phyloP scores from a whole-genome alignment of 2,797 vertebrate species.

The Mus caroli region DNA sequence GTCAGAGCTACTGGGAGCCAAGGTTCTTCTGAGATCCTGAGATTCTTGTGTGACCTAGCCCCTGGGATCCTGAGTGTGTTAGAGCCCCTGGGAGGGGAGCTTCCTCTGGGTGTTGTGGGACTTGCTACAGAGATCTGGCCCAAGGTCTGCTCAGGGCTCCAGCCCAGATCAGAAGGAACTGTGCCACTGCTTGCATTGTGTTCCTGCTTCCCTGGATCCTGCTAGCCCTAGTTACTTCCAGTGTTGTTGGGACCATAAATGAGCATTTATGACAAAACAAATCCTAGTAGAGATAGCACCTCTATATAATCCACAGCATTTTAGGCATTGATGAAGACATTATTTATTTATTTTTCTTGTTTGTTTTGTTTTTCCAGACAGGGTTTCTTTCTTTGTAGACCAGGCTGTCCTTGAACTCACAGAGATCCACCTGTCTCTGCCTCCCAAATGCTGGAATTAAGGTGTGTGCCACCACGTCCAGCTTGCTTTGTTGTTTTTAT shows the following conservation, averaged over 20 bases:
- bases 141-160: too few species aligned
- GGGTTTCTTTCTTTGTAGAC: background rate
- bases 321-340: background rate
- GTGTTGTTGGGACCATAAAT: background rate
- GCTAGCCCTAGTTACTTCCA: too few species aligned
- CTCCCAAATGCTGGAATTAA: background rate
- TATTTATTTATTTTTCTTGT: background rate
- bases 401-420: background rate
- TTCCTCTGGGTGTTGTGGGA: too few species aligned
- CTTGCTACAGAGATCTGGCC: too few species aligned
- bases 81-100: too few species aligned
- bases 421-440: background rate
- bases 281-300: background rate
- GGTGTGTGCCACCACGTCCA: background rate
- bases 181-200: too few species aligned
- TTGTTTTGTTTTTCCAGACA: background rate
- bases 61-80: too few species aligned
- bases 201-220: too few species aligned
- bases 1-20: too few species aligned
- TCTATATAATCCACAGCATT: background rate
- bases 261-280: background rate
- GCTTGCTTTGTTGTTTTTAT: conserved; percentile 7
- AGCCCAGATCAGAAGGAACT: too few species aligned
- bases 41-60: too few species aligned
- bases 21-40: too few species aligned